phyloP scores from a whole-genome alignment of 2,888 invertebrate genomes.

The Drosophila niveifrons region DNA sequence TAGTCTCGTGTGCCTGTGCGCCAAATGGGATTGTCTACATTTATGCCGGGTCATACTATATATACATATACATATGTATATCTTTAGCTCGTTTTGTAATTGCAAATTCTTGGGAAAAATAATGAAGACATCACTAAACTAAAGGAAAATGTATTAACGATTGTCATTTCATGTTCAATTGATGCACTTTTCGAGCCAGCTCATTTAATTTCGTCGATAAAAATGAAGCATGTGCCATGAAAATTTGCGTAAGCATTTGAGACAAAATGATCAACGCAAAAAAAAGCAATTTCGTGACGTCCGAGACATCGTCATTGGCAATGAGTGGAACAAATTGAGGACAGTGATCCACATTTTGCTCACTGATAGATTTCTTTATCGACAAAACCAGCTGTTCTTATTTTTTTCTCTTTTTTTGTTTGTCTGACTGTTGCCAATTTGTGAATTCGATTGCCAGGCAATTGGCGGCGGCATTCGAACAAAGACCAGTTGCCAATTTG shows the following conservation, averaged over 20 bases:
- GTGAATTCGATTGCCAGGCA: conserved; percentile 27
- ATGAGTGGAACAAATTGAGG: conserved; percentile 57
- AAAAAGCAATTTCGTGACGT: conserved; percentile 9
- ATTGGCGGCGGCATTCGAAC: conserved; percentile 26
- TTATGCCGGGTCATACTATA: conserved; percentile 35
- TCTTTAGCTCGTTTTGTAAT: conserved; percentile 27
- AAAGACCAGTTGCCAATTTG: conserved; percentile 23
- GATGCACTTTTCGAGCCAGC: conserved; percentile 25
- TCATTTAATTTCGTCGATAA: conserved; percentile 4
- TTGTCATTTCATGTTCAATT: conserved; percentile 31
- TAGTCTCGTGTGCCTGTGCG: conserved; percentile 37
- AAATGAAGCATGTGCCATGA: conserved; percentile 56
- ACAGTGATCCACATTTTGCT: conserved; percentile 51
- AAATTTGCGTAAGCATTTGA: conserved; percentile 51
- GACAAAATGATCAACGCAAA: conserved; percentile 13
- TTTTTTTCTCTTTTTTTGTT: not conserved
- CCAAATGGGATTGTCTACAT: conserved; percentile 40
- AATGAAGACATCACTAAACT: conserved; percentile 56
- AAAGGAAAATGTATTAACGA: conserved; percentile 42
- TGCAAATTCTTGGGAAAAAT: conserved; percentile 57
- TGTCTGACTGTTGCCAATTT: conserved; percentile 34
- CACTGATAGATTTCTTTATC: conserved; percentile 57
- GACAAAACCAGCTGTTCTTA: conserved; percentile 2
- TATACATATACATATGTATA: conserved; percentile 1
- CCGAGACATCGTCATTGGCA: conserved; percentile 52